Evolutionary conservation across 2,888 invertebrate genomes (phyloP).

Genomic region (Phymatocera aterrima): DNA sequence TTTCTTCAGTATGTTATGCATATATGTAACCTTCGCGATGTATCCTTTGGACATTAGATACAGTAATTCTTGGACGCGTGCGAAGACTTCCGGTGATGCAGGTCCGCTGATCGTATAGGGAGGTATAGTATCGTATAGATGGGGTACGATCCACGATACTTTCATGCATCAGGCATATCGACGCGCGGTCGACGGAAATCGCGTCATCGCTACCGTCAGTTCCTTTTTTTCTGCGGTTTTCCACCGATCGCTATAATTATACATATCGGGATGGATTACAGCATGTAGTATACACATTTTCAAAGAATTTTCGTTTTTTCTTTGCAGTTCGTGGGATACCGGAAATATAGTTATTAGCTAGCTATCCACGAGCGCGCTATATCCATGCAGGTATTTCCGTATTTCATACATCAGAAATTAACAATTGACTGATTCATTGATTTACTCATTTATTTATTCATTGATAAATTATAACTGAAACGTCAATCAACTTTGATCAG

Average conservation of each 20-base stretch:
- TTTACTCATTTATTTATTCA: too few relatives aligned
- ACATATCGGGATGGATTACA: not conserved
- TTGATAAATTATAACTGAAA: too few relatives aligned
- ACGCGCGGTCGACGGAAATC: not conserved
- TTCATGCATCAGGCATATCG: too few relatives aligned
- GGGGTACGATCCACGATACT: too few relatives aligned
- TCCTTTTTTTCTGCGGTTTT: not conserved
- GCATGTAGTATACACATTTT: too few relatives aligned
- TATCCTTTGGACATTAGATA: slow-evolving; percentile 15
- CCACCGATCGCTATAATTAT: not conserved
- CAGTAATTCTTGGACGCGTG: not conserved
- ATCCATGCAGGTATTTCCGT: too few relatives aligned
- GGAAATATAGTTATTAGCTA: too few relatives aligned
- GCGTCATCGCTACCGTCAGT: not conserved
- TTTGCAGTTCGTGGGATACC: too few relatives aligned
- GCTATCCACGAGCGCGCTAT: too few relatives aligned
- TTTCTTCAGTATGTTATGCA: slow-evolving; percentile 31
- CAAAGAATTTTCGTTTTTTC: not conserved
- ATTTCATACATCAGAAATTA: too few relatives aligned
- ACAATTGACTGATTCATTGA: too few relatives aligned
- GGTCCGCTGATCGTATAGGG: not conserved
- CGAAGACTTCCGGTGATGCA: slow-evolving; percentile 12
- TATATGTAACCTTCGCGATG: not conserved
- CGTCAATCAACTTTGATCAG: too few relatives aligned
- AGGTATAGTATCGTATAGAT: not conserved